These are phyloP conservation scores for Campylomormyrus tamandua DNA, from an alignment of 2,113 vertebrate species.

Conservation along the genomic window DNA sequence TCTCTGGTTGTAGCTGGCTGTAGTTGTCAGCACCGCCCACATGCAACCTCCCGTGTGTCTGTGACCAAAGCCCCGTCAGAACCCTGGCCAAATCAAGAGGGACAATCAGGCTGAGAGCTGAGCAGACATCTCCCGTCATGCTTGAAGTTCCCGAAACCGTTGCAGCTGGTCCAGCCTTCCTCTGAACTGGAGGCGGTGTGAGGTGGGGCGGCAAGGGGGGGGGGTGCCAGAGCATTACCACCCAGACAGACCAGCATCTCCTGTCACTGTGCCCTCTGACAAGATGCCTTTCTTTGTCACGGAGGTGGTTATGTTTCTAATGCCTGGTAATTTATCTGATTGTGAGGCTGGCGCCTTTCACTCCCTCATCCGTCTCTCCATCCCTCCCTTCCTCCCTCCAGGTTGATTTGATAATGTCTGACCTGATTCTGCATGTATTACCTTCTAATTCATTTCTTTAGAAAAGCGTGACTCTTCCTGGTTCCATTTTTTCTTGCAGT, in stretches of 20 bases:
- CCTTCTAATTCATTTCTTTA: not conserved
- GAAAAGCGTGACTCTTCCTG: not conserved
- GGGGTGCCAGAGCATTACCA: not conserved
- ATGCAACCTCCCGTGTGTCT: not conserved
- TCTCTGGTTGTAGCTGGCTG: not conserved
- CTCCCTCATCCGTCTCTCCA: not conserved
- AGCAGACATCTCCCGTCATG: not conserved
- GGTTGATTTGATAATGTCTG: conserved; percentile 4
- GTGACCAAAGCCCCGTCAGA: not conserved
- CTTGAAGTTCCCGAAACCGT: not conserved
- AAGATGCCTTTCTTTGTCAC: not conserved
- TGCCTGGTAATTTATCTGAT: not conserved
- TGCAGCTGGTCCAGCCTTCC: not conserved
- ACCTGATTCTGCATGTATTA: conserved; percentile 6
- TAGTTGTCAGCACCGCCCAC: not conserved
- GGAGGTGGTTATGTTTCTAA: not conserved
- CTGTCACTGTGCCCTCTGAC: conserved; percentile 12
- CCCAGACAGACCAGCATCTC: not conserved
- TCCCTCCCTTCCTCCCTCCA: not conserved
- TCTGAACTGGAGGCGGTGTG: not conserved
- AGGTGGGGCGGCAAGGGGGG: not conserved
- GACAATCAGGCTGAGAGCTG: not conserved
- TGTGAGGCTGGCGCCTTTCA: not conserved
- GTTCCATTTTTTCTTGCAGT: not conserved
- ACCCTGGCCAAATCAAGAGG: not conserved